phyloP scores from a whole-genome alignment of 2,113 vertebrate genomes.

The Rhinolophus sinicus region DNA sequence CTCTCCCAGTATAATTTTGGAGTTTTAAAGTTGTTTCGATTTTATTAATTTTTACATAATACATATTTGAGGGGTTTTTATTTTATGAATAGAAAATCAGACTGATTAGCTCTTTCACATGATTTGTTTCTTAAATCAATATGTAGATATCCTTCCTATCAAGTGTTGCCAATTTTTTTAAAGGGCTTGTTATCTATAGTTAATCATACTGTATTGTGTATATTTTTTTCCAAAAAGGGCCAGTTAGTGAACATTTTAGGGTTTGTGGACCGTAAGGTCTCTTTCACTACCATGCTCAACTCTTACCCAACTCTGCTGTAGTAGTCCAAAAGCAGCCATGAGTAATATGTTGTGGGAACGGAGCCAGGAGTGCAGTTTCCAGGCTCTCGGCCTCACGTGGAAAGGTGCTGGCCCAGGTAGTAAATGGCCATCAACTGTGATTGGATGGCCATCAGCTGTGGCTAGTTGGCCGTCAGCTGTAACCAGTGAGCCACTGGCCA shows the following conservation, averaged over 20 bases:
- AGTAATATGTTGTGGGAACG: too few species aligned
- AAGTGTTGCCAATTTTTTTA: background rate
- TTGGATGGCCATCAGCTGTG: too few species aligned
- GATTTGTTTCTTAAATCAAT: background rate
- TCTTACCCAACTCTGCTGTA: background rate
- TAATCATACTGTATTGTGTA: background rate
- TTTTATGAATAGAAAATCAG: background rate
- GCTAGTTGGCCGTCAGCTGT: too few species aligned
- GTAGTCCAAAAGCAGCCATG: background rate
- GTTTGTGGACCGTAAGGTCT: background rate
- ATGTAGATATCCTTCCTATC: background rate
- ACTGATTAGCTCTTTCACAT: background rate
- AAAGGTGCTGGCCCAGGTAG: too few species aligned
- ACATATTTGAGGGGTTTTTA: background rate
- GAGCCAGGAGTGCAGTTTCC: too few species aligned
- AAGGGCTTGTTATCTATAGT: background rate
- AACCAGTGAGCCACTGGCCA: too few species aligned
- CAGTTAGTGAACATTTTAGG: background rate
- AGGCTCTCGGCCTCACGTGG: too few species aligned
- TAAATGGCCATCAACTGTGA: too few species aligned
- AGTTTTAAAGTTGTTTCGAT: background rate
- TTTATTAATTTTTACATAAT: background rate
- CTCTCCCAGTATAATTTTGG: background rate
- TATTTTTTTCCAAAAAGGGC: background rate
- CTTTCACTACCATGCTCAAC: background rate